Evolutionary conservation across 64 coral and sea anemone species (phyloP).

Genomic region (Montipora cactus): DNA sequence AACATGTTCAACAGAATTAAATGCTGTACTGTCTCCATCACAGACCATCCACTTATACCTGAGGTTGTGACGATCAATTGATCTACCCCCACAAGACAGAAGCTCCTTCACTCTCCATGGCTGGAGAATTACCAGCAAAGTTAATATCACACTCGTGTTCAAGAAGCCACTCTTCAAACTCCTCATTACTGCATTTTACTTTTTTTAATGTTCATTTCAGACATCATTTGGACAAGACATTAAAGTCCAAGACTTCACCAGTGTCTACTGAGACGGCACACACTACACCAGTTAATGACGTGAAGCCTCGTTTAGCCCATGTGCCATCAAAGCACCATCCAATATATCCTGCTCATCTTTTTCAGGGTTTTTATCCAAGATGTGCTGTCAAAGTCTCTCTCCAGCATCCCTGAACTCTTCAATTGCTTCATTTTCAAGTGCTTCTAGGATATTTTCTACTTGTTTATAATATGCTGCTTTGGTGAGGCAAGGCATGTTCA

Average conservation of each 20-base stretch:
- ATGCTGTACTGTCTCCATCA: constrained; percentile 57
- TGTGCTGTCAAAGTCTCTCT: background rate
- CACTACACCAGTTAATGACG: background rate
- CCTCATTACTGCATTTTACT: background rate
- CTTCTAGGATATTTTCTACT: background rate
- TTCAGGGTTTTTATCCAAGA: background rate
- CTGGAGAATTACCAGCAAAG: constrained; percentile 27
- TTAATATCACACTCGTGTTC: constrained; percentile 45
- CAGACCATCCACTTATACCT: constrained; percentile 67
- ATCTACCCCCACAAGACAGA: constrained; percentile 55
- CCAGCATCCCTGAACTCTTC: background rate
- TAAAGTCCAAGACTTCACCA: constrained; percentile 18
- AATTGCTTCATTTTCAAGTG: background rate
- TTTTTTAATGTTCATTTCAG: constrained; percentile 48
- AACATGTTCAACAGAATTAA: constrained; percentile 7
- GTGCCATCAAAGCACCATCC: constrained; percentile 10
- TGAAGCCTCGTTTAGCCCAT: constrained; percentile 20
- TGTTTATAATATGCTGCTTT: constrained; percentile 1
- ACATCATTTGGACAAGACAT: constrained; percentile 16
- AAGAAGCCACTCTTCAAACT: constrained; percentile 36
- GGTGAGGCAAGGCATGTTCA: constrained; percentile 35
- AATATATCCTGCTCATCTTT: background rate
- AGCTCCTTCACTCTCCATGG: constrained; percentile 27
- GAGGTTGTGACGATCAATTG: constrained; percentile 44
- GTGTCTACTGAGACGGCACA: constrained; percentile 12